Evolutionary conservation across 2,113 vertebrate genomes (phyloP), one percentile per base, ranked within the genome.

Genomic region (Bubo blakistoni): DNA sequence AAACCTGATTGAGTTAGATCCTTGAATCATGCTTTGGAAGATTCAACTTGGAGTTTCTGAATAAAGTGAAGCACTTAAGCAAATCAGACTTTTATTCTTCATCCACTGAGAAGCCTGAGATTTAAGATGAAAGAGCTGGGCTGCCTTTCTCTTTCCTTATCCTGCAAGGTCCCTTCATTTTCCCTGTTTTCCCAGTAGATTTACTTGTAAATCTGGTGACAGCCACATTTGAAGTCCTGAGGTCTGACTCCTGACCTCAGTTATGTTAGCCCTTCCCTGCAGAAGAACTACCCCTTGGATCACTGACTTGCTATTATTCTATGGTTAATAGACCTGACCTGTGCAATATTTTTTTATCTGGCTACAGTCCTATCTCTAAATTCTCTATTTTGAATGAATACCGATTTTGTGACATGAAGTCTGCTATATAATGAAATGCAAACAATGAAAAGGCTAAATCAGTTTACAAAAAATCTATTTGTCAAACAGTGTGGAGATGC

Each of bases 401-500:
- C 97, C 94, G 96, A 98, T 98, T 97, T 98, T 98, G 97, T 98
- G 97, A 98, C 97, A 98, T 61, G 91, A 97, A 95, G 96, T 96
- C 97, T 74, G 96, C 95, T 97, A 96, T 97, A 97, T 97, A 98
- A 98, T 98, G 97, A 98, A 98, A 98, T 97, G 97, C 98, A 98
- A 98, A 98, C 97, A 98, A 97, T 95, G 97, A 98, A 97, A 97
- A 97, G 97, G 94, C 96, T 96, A 97, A 98, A 98, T 98, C 98
- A 98, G 98, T 98, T 97, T 97, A 98, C 97, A 96, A 98, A 98
- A 98, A 98, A 97, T 97, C 97, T 98, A 97, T 98, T 98, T 98
- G 97, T 98, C 97, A 97, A 98, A 98, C 97, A 97, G 84, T 82
- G 94, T 97, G 95, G 98, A 97, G 97, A 97, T 97, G 96, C 93